Base-by-base conservation (phyloP, 2,797 vertebrate species). In the Chloroceryle amazona region DNA sequence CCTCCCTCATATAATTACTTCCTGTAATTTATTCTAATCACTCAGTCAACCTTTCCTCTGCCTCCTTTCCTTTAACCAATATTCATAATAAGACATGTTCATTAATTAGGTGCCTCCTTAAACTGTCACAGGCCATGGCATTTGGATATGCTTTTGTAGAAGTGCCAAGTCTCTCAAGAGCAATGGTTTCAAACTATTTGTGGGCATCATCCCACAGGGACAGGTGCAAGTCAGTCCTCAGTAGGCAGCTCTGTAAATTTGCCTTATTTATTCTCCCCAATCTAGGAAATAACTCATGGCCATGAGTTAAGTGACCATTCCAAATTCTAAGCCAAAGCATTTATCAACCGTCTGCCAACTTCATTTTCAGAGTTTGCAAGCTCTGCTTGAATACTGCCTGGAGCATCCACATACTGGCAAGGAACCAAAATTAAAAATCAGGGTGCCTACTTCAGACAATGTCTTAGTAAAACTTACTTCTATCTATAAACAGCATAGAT, bases 111-210 rank as follows among this genome's bases (percentile, higher is more conserved):
- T 8, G 65, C 42, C 71, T 60, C 92, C 95, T 96, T 90, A 94
- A 89, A 85, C 42, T 94, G 84, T 80, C 86, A 91, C 52, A 92
- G 89, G 75, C 81, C 61, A 55, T 1, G 55, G 44, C 62, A 91
- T 46, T 86, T 88, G 61, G 49, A 81, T 41, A 55, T 10, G 16
- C 47, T 75, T 86, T 21, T 94, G 96, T 91, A 52, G 49, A 94
- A 85, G 61, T 55, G 95, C 94, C 96, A 97, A 83, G 85, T 72
- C 57, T 89, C 86, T 88, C 90, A 81, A 89, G 83, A 95, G 92
- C 88, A 94, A 84, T 44, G 19, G 67, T 86, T 97, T 93, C 87
- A 81, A 95, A 81, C 79, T 74, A 82, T 92, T 91, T 93, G 86
- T 83, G 91, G 96, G 92, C 92, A 94, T 66, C 83, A 55, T 93